Percentiles rank a stretch among this genome's conserved stretches.
Conservation (phyloP, 2,797 vertebrate genomes). For the Simalia tracyae region DNA sequence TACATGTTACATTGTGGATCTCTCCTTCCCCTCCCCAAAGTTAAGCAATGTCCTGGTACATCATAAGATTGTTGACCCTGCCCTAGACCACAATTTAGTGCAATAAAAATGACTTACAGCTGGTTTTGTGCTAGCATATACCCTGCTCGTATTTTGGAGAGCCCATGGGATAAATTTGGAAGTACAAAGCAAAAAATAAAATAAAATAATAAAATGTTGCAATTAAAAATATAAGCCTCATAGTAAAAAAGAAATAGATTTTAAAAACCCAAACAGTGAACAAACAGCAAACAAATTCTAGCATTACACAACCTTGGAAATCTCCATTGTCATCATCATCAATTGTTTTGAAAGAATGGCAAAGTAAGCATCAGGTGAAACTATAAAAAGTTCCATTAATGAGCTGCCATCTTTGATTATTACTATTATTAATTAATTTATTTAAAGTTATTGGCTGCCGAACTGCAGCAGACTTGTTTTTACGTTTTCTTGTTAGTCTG, state of each 20-base stretch:
- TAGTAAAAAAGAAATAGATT: background rate
- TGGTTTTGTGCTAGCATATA: background rate
- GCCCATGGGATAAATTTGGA: background rate
- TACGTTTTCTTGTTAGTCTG: background rate
- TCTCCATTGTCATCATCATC: background rate
- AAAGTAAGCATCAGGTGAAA: background rate
- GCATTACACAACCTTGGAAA: background rate
- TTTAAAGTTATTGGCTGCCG: background rate
- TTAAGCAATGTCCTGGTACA: background rate
- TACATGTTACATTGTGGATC: background rate
- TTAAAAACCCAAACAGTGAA: background rate
- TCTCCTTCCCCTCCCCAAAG: background rate
- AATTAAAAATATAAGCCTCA: background rate
- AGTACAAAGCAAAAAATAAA: background rate
- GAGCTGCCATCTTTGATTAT: background rate
- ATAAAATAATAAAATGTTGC: background rate
- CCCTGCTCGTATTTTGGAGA: background rate
- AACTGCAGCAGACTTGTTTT: background rate
- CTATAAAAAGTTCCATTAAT: background rate
- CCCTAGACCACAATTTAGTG: background rate
- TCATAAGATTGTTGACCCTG: background rate
- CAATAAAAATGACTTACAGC: background rate
- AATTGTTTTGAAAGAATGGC: background rate
- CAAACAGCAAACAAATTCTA: background rate
- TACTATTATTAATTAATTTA: background rate